A percentile compares a stretch with the other conserved stretches of the same genome.
These are phyloP conservation scores for Linnaemya vulpina DNA, from an alignment of 2,888 invertebrate species.

Conservation along the genomic window DNA sequence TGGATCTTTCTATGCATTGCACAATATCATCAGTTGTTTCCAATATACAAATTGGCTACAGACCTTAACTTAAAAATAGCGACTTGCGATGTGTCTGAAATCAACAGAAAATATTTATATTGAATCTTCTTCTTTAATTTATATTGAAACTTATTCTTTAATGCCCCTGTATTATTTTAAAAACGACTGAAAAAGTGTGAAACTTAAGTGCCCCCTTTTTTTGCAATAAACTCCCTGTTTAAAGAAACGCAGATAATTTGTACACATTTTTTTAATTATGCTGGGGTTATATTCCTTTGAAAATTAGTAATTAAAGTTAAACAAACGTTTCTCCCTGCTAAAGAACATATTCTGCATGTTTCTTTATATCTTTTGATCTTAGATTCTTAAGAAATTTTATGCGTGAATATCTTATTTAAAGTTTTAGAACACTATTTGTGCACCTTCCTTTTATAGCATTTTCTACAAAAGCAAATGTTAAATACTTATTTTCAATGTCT, in stretches of 20 bases:
- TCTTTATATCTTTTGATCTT: slow-evolving; percentile 24
- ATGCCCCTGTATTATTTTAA: no score
- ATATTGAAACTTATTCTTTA: no score
- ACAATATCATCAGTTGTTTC: no score
- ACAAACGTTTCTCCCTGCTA: neutral
- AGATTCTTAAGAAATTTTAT: slow-evolving; percentile 3
- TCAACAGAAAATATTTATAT: no score
- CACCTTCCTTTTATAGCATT: neutral
- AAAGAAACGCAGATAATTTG: neutral
- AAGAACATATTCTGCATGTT: neutral
- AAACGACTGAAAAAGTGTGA: no score
- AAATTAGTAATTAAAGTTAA: slow-evolving; percentile 20
- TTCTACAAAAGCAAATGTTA: slow-evolving; percentile 8
- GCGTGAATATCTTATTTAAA: slow-evolving; percentile 23
- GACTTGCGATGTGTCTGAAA: no score
- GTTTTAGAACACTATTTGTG: slow-evolving; percentile 41
- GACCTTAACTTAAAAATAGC: no score
- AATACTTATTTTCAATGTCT: slow-evolving; percentile 5
- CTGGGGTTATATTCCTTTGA: neutral
- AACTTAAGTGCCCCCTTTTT: no score
- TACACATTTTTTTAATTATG: neutral
- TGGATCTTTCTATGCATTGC: no score
- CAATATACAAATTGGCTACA: no score
- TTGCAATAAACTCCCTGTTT: no score
- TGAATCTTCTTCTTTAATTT: no score